Evolutionary conservation across 37 sponge, comb jelly and placozoan genomes (phyloP).

Genomic region (Geodia barretti): DNA sequence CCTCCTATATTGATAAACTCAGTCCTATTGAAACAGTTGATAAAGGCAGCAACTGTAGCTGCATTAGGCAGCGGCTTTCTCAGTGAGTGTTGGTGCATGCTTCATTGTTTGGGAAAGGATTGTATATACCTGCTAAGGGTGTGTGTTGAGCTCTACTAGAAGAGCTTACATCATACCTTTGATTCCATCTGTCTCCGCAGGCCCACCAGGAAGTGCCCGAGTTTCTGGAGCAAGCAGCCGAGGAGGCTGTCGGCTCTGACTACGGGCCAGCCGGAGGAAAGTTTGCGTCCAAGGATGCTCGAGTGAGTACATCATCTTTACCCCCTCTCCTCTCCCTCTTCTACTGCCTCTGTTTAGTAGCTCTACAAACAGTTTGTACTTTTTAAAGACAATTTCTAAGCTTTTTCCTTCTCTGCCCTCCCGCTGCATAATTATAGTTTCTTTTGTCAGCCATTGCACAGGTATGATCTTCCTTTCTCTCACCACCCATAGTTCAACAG

Average conservation of each 20-base stretch:
- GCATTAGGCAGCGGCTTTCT: no score
- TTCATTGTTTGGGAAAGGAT: neutral
- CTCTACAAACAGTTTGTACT: neutral
- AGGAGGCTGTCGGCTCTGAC: conserved; percentile 75
- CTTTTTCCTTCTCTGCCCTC: neutral
- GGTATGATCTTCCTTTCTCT: neutral
- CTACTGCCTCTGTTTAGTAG: neutral
- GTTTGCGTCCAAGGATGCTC: conserved; percentile 88
- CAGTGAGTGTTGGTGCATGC: no score
- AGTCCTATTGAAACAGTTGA: no score
- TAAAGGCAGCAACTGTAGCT: no score
- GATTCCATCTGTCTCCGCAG: no score
- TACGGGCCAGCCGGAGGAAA: conserved; percentile 78
- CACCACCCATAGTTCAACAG: conserved; percentile 11
- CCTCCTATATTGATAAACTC: no score
- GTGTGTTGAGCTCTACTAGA: no score
- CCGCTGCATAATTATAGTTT: neutral
- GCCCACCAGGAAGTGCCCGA: conserved; percentile 91
- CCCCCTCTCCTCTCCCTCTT: no score
- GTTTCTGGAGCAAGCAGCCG: conserved; percentile 87
- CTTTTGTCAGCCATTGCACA: neutral
- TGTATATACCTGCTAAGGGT: no score
- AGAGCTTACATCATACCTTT: no score
- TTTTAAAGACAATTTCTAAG: neutral
- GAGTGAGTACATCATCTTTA: conserved; percentile 37